Conservation (phyloP, 2,113 vertebrate species). For the Acrocephalus kingi region DNA sequence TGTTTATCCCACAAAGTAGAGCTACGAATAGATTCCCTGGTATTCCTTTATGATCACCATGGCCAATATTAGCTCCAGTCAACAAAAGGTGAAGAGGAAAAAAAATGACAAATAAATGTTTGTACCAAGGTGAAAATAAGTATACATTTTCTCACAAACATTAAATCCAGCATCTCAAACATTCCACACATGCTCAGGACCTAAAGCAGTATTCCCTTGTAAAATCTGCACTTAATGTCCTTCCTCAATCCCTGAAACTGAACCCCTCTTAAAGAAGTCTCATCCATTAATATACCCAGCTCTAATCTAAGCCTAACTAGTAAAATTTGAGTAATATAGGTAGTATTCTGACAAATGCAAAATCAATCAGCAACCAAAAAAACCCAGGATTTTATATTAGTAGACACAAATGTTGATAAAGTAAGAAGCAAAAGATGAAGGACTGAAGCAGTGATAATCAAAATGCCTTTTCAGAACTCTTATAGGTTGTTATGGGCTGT, state of each 20-base stretch:
- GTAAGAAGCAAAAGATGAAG: neutral
- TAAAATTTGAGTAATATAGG: neutral
- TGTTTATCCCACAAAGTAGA: neutral
- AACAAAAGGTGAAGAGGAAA: neutral
- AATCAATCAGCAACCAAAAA: neutral
- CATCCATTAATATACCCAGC: neutral
- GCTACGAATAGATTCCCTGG: conserved; percentile 23
- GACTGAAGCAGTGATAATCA: neutral
- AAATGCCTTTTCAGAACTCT: neutral
- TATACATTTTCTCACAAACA: neutral
- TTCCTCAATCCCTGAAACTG: neutral
- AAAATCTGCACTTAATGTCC: neutral
- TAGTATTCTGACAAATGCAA: neutral
- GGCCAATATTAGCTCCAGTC: neutral
- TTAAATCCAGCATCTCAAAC: neutral
- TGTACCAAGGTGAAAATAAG: neutral
- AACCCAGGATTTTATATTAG: neutral
- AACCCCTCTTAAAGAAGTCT: neutral
- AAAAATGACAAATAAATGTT: neutral
- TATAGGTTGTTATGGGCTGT: neutral
- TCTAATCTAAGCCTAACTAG: neutral
- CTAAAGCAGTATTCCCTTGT: neutral
- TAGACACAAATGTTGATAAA: neutral
- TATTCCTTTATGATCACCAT: neutral
- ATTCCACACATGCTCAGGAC: neutral